phyloP scores from a whole-genome alignment of 2,888 invertebrate species.

The Xestoiulus laeticollis region DNA sequence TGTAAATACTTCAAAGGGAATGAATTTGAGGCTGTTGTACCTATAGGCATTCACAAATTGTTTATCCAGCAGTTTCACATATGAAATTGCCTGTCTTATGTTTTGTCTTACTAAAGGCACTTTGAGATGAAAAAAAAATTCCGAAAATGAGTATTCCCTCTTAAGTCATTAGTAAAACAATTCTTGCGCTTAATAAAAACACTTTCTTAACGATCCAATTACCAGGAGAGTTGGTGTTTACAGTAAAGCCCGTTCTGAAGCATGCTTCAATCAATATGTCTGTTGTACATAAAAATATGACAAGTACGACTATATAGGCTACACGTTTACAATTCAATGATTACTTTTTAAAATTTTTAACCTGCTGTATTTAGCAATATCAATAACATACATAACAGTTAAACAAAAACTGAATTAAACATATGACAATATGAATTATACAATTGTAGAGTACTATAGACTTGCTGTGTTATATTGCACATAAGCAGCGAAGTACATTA shows the following conservation, averaged over 20 bases:
- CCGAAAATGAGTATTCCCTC: neutral
- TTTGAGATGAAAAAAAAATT: neutral
- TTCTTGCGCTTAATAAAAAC: constrained; percentile 34
- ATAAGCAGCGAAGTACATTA: too few species aligned
- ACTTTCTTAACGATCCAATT: constrained; percentile 21
- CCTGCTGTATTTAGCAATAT: neutral
- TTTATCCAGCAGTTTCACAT: neutral
- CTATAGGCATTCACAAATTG: neutral
- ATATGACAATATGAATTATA: too few species aligned
- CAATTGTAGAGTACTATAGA: too few species aligned
- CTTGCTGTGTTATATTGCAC: too few species aligned
- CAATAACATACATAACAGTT: too few species aligned
- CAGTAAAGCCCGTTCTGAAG: neutral
- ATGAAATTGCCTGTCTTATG: neutral
- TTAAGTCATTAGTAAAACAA: constrained; percentile 29
- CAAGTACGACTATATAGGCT: neutral
- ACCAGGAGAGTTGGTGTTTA: neutral
- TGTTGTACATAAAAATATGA: neutral
- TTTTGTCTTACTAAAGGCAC: neutral
- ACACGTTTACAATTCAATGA: neutral
- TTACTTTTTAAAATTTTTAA: neutral
- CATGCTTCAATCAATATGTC: neutral
- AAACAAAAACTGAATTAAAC: too few species aligned
- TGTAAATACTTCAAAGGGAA: constrained; percentile 11
- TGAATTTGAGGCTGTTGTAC: neutral